Conservation (phyloP, 2,888 invertebrate species). For the Vesta saturnalis region DNA sequence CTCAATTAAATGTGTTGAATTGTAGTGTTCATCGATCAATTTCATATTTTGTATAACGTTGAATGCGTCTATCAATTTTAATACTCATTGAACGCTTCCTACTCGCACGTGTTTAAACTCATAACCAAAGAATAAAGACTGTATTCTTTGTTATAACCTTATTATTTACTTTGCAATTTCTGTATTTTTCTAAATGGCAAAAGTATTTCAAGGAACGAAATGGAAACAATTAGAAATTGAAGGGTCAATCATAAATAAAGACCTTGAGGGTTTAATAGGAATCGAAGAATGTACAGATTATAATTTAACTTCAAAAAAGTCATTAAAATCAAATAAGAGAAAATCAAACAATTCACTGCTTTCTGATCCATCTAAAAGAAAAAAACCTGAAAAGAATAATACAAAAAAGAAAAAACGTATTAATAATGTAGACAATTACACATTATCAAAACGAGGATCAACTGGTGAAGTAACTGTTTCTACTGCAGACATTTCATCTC, state of each 20-base stretch:
- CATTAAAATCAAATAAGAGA: too few relatives aligned
- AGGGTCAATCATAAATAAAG: constrained; percentile 63
- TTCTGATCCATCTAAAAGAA: not conserved
- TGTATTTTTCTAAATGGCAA: too few relatives aligned
- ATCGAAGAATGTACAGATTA: constrained; percentile 82
- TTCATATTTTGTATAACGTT: too few relatives aligned
- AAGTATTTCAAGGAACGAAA: constrained; percentile 7
- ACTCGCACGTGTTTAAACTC: too few relatives aligned
- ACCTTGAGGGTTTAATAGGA: constrained; percentile 76
- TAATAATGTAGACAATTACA: not conserved
- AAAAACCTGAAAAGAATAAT: not conserved
- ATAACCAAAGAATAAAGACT: too few relatives aligned
- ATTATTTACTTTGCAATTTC: too few relatives aligned
- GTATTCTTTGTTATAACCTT: too few relatives aligned
- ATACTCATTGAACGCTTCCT: too few relatives aligned
- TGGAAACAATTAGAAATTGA: constrained; percentile 77
- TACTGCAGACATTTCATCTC: not conserved
- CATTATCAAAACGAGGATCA: constrained; percentile 20
- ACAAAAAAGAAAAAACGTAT: not conserved
- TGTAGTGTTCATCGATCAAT: too few relatives aligned
- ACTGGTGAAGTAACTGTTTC: not conserved
- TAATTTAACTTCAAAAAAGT: constrained; percentile 63
- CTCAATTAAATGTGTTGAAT: too few relatives aligned
- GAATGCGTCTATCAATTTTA: too few relatives aligned
- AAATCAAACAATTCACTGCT: too few relatives aligned